Conservation (phyloP, 1,140 invertebrate genomes). For the Listronotus bonariensis region DNA sequence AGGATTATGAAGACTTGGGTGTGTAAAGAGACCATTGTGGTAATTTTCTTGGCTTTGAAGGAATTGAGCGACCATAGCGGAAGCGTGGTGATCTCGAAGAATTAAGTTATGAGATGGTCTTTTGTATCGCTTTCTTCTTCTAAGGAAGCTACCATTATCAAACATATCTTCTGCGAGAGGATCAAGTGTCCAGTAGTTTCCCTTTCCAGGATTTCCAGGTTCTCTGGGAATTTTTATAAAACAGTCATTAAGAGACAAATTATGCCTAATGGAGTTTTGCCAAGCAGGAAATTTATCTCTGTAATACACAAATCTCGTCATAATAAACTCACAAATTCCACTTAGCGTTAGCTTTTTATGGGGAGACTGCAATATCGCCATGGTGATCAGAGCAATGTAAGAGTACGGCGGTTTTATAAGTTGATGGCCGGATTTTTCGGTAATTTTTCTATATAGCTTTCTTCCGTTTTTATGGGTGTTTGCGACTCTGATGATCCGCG, state of each 20-base stretch:
- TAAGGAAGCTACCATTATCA: constrained; percentile 96
- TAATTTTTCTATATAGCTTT: constrained; percentile 35
- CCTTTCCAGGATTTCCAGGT: constrained; percentile 97
- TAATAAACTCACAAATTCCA: constrained; percentile 99
- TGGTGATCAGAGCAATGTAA: constrained; percentile 97
- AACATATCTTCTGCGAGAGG: constrained; percentile 99
- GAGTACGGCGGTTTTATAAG: constrained; percentile 95
- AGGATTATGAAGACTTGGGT: constrained; percentile 53
- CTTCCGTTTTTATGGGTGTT: constrained; percentile 43
- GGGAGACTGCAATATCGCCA: constrained; percentile 97
- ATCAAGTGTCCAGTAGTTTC: constrained; percentile 99
- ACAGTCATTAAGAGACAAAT: constrained; percentile 97
- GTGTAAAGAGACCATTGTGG: constrained; percentile 56
- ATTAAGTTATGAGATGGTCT: constrained; percentile 70
- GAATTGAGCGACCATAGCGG: constrained; percentile 53
- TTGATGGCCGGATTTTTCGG: constrained; percentile 48
- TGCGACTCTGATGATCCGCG: constrained; percentile 42
- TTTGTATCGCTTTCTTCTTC: constrained; percentile 94
- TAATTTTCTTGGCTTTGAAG: constrained; percentile 50
- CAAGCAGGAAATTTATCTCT: constrained; percentile 93
- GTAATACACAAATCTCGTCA: constrained; percentile 96
- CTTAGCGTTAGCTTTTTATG: constrained; percentile 95
- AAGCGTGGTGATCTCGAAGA: constrained; percentile 56
- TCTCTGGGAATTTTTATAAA: constrained; percentile 98
- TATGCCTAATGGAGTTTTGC: constrained; percentile 98